Evolutionary conservation across 2,797 vertebrate species (phyloP).

Genomic region (Miopithecus talapoin): DNA sequence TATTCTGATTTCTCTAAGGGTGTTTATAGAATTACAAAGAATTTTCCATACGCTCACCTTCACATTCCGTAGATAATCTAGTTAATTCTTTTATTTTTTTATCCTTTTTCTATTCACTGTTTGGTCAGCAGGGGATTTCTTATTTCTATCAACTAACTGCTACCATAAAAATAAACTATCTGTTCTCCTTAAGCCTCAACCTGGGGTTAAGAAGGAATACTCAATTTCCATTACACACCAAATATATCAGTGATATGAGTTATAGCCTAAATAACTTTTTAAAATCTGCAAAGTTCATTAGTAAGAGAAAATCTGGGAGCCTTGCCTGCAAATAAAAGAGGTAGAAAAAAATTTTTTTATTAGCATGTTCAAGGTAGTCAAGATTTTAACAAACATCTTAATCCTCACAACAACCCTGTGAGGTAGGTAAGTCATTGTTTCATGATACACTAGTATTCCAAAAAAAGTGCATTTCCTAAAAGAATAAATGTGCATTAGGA

Average conservation of each 20-base stretch:
- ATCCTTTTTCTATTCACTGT: not conserved
- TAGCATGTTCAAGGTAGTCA: slow-evolving; percentile 68
- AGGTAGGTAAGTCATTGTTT: slow-evolving; percentile 73
- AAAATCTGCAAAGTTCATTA: slow-evolving; percentile 20
- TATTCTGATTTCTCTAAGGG: slow-evolving; percentile 20
- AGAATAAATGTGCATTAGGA: slow-evolving; percentile 51
- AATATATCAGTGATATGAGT: not conserved
- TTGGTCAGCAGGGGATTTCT: not conserved
- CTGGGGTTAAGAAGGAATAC: not conserved
- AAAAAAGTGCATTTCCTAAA: slow-evolving; percentile 69
- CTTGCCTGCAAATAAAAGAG: slow-evolving; percentile 52
- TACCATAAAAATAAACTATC: not conserved
- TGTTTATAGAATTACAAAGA: not conserved
- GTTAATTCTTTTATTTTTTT: not conserved
- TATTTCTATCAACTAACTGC: not conserved
- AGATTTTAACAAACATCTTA: slow-evolving; percentile 71
- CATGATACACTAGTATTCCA: slow-evolving; percentile 44
- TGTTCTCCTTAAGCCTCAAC: slow-evolving; percentile 5
- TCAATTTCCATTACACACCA: not conserved
- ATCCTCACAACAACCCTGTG: slow-evolving; percentile 82
- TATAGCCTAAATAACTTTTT: not conserved
- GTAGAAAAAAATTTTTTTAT: slow-evolving; percentile 73
- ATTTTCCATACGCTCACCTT: not conserved
- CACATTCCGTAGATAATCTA: not conserved
- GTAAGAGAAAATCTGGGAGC: slow-evolving; percentile 55